phyloP scores from a whole-genome alignment of 2,113 vertebrate genomes.

The Campylomormyrus numenius region DNA sequence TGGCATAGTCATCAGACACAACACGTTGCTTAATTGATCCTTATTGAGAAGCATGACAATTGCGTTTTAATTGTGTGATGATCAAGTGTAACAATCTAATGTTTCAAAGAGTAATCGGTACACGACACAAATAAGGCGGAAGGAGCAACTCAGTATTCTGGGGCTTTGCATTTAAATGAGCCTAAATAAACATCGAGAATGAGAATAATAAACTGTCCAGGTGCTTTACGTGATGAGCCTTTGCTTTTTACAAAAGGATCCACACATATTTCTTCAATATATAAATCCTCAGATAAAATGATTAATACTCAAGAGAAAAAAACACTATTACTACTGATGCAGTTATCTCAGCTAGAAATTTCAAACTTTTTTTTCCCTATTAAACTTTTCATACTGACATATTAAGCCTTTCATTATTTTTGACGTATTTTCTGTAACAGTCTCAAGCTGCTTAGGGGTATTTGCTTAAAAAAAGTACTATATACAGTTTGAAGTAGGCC shows the following conservation, averaged over 20 bases:
- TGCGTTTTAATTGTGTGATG: neutral
- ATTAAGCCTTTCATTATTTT: neutral
- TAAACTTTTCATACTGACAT: neutral
- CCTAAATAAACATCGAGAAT: neutral
- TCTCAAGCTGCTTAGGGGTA: neutral
- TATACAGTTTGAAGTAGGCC: neutral
- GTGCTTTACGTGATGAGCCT: neutral
- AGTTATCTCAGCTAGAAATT: neutral
- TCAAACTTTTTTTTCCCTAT: neutral
- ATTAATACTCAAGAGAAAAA: neutral
- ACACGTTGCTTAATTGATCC: slow-evolving; percentile 19
- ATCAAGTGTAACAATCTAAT: neutral
- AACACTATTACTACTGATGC: neutral
- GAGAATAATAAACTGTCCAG: neutral
- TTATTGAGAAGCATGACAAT: slow-evolving; percentile 22
- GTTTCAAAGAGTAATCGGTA: neutral
- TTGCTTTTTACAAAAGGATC: neutral
- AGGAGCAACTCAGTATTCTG: neutral
- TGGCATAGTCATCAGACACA: slow-evolving; percentile 34
- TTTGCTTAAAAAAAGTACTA: neutral
- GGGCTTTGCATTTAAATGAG: neutral
- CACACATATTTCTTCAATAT: neutral
- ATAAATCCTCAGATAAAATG: neutral
- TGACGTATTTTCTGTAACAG: neutral
- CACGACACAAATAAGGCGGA: neutral